Evolutionary conservation across 2,113 vertebrate genomes (phyloP), one percentile per base, ranked within the genome.

Genomic region (Neoarius graeffei): DNA sequence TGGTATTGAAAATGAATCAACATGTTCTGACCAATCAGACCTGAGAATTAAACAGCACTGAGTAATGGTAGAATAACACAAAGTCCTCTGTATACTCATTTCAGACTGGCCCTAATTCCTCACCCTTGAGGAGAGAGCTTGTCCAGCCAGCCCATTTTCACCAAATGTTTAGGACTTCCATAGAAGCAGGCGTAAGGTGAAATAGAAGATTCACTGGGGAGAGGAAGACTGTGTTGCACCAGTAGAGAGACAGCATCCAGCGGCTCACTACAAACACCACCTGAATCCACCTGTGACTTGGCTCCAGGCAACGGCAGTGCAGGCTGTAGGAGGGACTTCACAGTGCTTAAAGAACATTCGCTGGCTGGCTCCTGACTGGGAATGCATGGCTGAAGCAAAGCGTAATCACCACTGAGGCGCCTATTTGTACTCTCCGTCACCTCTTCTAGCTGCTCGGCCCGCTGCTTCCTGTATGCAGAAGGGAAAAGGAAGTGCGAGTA

Each of bases 171-270:
- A 54, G 95, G 93, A 0, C 94, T 89, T 81, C 96, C 96, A 57
- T 99, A 99, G 94, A 97, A 99, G 89, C 98, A 99, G 3, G 98
- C 98, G n/a, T 99, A 99, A 0, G 98, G 98, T 20, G 97, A 95
- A 91, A 99, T 99, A 91, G 94, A 66, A 23, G 85, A 23, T 7
- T 95, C 93, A 25, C 85, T 91, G 50, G 86, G 84, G 80, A 11
- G 91, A 4, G 84, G 77, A 64, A 88, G 0, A 0, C 88, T 84
- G 0, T 88, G 87, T 19, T 60, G 91, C 3, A 57, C 17, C 48
- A 64, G 89, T 27, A 76, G 91, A 67, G 90, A 90, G 20, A 83
- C 23, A 25, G 89, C 90, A 9, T 90, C 93, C 66, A n/a, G 48
- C 0, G 92, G 87, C 3, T 8, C 56, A 1, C 90, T 91, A 91